These are phyloP conservation scores for Lymantria monacha DNA, from an alignment of 2,888 invertebrate genomes.

Conservation along the genomic window DNA sequence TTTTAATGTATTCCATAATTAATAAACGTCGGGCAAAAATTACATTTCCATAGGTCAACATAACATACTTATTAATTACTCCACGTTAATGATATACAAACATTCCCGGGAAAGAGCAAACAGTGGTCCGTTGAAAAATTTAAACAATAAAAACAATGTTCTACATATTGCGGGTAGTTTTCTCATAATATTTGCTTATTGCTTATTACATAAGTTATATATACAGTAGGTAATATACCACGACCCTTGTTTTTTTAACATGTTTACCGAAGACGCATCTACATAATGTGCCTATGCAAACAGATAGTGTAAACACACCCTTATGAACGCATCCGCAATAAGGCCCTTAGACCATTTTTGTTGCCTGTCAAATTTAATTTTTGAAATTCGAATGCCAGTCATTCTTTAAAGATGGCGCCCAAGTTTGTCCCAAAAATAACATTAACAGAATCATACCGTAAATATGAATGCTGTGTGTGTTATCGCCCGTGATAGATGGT, in stretches of 20 bases:
- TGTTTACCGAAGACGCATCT: slow-evolving; percentile 79
- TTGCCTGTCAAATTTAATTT: too few species aligned
- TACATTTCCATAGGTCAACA: slow-evolving; percentile 15
- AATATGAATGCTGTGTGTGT: too few species aligned
- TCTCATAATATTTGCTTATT: slow-evolving; percentile 52
- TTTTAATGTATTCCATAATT: background rate
- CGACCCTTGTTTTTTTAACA: slow-evolving; percentile 78
- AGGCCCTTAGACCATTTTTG: slow-evolving; percentile 49
- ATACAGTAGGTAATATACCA: slow-evolving; percentile 46
- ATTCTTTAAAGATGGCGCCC: too few species aligned
- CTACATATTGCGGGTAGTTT: slow-evolving; percentile 41
- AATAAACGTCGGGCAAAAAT: slow-evolving; percentile 16
- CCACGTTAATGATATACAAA: slow-evolving; percentile 35
- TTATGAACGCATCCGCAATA: slow-evolving; percentile 70
- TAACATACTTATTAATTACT: slow-evolving; percentile 29
- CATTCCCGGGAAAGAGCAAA: slow-evolving; percentile 35
- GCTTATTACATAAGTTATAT: slow-evolving; percentile 41
- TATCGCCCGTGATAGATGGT: too few species aligned
- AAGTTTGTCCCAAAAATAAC: too few species aligned
- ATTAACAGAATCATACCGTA: too few species aligned
- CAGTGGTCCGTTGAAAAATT: slow-evolving; percentile 43
- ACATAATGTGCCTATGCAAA: slow-evolving; percentile 74
- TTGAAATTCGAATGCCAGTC: too few species aligned
- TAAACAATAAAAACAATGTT: slow-evolving; percentile 54
- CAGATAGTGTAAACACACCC: slow-evolving; percentile 72